Conservation (phyloP, 2,113 vertebrate species). For the Podarcis raffonei region DNA sequence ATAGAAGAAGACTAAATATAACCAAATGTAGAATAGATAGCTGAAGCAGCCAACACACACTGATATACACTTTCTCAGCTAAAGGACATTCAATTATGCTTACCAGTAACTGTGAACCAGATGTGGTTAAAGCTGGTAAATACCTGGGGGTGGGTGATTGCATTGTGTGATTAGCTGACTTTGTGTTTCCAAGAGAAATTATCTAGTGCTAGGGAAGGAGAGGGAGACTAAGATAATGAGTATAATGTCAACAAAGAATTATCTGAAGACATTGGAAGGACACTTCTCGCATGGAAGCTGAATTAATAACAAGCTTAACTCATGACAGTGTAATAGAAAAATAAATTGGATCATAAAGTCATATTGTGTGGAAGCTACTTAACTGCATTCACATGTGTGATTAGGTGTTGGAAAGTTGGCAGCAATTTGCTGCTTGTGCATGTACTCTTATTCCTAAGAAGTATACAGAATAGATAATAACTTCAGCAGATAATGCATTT, state of each 20-base stretch:
- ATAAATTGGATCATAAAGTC: constrained; percentile 2
- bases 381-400: rapidly evolving
- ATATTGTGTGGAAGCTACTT: rapidly evolving
- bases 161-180: neutral
- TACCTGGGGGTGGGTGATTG: rapidly evolving
- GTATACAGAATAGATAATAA: neutral
- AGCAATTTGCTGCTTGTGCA: neutral
- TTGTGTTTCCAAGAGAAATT: neutral
- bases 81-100: neutral
- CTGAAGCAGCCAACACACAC: neutral
- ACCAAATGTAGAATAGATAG: neutral
- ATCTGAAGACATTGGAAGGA: neutral
- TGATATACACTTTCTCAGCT: neutral
- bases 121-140: neutral
- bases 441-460: neutral
- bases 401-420: neutral
- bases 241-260: neutral
- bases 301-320: neutral
- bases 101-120: neutral
- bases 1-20: neutral
- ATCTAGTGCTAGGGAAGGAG: neutral
- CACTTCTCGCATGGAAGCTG: neutral
- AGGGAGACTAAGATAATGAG: too few relatives aligned
- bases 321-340: neutral
- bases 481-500: neutral